Evolutionary conservation across 2,888 invertebrate genomes (phyloP), one percentile per base, ranked within the genome.

Genomic region (Sphaerophoria rueppellii): DNA sequence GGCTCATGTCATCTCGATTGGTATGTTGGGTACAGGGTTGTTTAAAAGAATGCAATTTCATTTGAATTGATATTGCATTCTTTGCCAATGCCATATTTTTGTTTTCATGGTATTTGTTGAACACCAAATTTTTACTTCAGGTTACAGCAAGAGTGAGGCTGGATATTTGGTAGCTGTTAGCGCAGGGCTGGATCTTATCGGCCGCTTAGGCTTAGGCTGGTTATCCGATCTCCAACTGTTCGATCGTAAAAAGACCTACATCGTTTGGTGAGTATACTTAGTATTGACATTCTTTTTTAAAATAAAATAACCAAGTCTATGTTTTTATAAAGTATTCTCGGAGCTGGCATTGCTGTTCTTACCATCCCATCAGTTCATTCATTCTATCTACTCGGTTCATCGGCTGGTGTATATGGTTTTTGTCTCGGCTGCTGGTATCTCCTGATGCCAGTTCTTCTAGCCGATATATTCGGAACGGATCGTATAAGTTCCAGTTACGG

Each of bases 391-490:
- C 91, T 95, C 50, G 95, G 95, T 5, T 92, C 94, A 4, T 94
- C 95, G 0, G 95, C 95, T 57, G 95, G 93, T 5, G 93, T 93
- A 0, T 96, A 95, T 89, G 96, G 96, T 0, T 91, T 96, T 0
- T 95, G 95, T 82, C 93, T 96, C 24, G 96, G 96, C 32, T 95
- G 95, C 89, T 96, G 95, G 95, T 96, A 95, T 90, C 93, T 96
- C 3, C 90, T 96, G 72, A 95, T 96, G 77, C 96, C 96, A 0
- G 95, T 96, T 1, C 91, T 96, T 14, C 92, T 96, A 52, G 95
- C 95, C 0, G 95, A 95, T 89, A 93, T 95, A 14, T 95, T 95
- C 89, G 96, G 96, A 2, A 95, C 95, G 0, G 95, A 95, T 55
- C 93, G 95, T 74, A 95, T 96, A 87, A 95, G 95, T 12, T 95